Evolutionary conservation across 2,888 invertebrate genomes (phyloP), one percentile per base, ranked within the genome.

Genomic region (Panopea generosa): DNA sequence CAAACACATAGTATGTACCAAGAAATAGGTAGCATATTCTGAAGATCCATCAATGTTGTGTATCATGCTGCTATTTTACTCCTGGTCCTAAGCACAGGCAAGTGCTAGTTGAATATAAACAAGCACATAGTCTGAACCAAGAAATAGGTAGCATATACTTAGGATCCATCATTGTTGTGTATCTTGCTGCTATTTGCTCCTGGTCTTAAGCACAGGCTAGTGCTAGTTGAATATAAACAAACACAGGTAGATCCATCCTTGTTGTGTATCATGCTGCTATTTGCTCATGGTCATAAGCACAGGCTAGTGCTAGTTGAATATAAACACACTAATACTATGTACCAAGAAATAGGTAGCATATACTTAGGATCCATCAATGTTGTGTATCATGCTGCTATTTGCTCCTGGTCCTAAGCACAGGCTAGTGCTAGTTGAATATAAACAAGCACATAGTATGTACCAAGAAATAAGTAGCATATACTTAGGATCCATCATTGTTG

Each of bases 91-190:
- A 63, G 62, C 53, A 60, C 60, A 47, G 49, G 18, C 60, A 27
- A 47, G 59, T 59, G 60, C 60, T 60, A 60, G 60, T 63, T 38
- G 26, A 27, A 27, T 40, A 16, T 18, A 43, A 43, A 63, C 63
- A 63, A 63, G 55, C 63, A 63, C 63, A 50, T 9, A 43, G 16
- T 53, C 27, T 63, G 63, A 40, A 53, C 52, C 63, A 52, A 63
- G 63, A 53, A 53, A 20, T 53, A 63, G 43, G 45, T 18, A 43
- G 40, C 63, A 63, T 20, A 38, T 4, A n/a, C n/a, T n/a, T n/a
- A n/a, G n/a, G n/a, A n/a, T 7, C 33, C 11, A 33, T 33, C 33
- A 33, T 33, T 7, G 4, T n/a, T 20, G 18, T 27, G 22, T 47
- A 26, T 24, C 22, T 18, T 52, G 49, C 20, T 29, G 47, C 29